Evolutionary conservation across 2,113 vertebrate genomes (phyloP), one percentile per base, ranked within the genome.

Genomic region (Paracanthobrama guichenoti): DNA sequence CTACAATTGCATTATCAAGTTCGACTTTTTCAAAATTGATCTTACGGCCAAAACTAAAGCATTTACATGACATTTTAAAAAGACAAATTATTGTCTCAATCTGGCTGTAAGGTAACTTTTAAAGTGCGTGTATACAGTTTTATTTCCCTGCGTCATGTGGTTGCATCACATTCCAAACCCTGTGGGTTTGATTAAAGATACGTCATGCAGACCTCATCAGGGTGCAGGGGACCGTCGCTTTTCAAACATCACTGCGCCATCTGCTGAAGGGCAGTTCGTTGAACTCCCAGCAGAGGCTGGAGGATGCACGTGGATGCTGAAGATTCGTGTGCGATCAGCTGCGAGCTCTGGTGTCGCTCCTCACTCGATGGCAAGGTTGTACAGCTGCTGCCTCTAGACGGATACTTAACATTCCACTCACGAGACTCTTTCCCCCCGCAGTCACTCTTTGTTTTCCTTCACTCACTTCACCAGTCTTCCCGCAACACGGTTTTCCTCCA

Each of bases 321-420:
- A 48, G n/a, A 79, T 12, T 28, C 24, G 62, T 12, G 2, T 1
- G 1, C 46, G 42, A 64, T 66, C 79, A 80, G 79, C 78, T 31
- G 60, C 9, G 78, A 20, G 78, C 60, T 50, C 22, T 66, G 24
- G 42, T 50, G 59, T 31, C 6, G 39, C 39, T 7, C 39, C 39
- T 39, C 6, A 10, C 77, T 62, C 20, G 13, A 64, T 0, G 2
- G 35, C 31, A 1, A 79, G 39, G 39, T 24, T 53, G 31, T 46
- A 77, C 44, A 66, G n/a, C 59, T 48, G 59, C 60, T 66, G 73
- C 13, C 53, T 80, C 67, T 31, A 67, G 16, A 59, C 0, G 2
- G 7, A 75, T 46, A 69, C 48, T 88, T 83, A 81, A 71, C 31
- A 88, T 86, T 86, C 81, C 69, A 28, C 75, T 86, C 81, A 81